phyloP scores from a whole-genome alignment of 1,140 invertebrate genomes.

The Acromyrmex charruanus region DNA sequence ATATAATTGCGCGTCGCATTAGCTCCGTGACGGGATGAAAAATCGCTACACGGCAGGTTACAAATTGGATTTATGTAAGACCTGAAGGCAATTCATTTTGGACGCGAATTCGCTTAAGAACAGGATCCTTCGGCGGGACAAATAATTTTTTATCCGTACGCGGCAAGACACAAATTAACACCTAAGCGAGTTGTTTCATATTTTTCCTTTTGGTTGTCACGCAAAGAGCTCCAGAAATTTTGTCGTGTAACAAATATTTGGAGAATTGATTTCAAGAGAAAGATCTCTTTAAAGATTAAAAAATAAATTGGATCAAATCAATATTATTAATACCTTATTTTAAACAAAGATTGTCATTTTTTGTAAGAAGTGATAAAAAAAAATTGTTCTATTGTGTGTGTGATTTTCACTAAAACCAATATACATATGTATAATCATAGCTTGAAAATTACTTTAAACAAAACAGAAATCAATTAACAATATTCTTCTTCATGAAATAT shows the following conservation, averaged over 20 bases:
- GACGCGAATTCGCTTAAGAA: not conserved
- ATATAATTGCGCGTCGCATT: constrained; percentile 49
- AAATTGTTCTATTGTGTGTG: not conserved
- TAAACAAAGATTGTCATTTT: not conserved
- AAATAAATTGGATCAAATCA: not conserved
- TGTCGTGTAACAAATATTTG: not conserved
- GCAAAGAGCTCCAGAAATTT: not conserved
- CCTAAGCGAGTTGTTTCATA: not conserved
- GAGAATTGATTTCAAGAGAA: not conserved
- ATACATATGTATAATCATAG: not conserved
- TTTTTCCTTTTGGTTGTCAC: not conserved
- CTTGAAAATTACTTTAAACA: not conserved
- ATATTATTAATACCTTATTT: not conserved
- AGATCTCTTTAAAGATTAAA: not conserved
- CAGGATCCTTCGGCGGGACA: constrained; percentile 2
- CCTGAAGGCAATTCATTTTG: constrained; percentile 12
- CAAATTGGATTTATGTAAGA: constrained; percentile 59
- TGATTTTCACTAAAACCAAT: constrained; percentile 28
- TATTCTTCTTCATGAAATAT: not conserved
- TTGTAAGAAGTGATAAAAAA: not conserved
- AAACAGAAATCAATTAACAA: not conserved
- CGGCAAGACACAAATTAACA: not conserved
- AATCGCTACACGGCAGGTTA: constrained; percentile 39
- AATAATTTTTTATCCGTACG: constrained; percentile 53
- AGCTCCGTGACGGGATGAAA: constrained; percentile 27